Evolutionary conservation across 2,888 invertebrate genomes (phyloP), one percentile per base, ranked within the genome.

Genomic region (Dryomyza anilis): DNA sequence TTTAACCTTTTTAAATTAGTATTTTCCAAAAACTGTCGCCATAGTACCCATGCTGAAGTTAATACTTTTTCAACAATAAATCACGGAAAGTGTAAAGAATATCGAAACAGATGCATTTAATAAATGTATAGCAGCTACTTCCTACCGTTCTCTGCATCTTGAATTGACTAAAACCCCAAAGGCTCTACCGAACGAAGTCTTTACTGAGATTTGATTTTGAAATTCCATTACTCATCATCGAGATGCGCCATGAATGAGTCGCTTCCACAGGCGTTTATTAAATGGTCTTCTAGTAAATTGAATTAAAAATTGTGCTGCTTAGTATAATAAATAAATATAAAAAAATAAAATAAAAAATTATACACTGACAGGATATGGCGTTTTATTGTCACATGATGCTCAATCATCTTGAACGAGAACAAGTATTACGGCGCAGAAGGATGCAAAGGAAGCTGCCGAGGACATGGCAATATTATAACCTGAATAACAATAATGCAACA

Each of bases 351-450:
- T 14, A 19, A 48, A 33, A 50, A 29, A 16, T 46, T 65, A 23
- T 63, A 36, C 67, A 60, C 62, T 69, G 68, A 61, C 70, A 70
- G 70, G 69, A 69, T 65, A 62, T 64, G 70, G 69, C 70, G 65
- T 63, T 67, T 68, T 70, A 66, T 69, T 70, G 70, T 70, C 70
- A 69, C 69, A 67, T 63, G 70, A 67, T 66, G 67, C 68, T 70
- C 70, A 69, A 70, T 68, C 70, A 70, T 61, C 46, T 63, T 53
- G 64, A 67, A 69, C 53, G 53, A 61, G 43, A 30, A 46, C 21
- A 27, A 16, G n/a, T 23, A 21, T 6, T 21, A 59, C n/a, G 43
- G 33, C 1, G 23, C 19, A 12, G 14, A 55, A 27, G 19, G 30
- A 30, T 1, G 5, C 45, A 55, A 29, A 33, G 16, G 50, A 19